Percentiles rank a stretch among this genome's conserved stretches.
These are phyloP conservation scores for Beaufortia kweichowensis DNA, from an alignment of 2,113 vertebrate genomes.

Conservation along the genomic window DNA sequence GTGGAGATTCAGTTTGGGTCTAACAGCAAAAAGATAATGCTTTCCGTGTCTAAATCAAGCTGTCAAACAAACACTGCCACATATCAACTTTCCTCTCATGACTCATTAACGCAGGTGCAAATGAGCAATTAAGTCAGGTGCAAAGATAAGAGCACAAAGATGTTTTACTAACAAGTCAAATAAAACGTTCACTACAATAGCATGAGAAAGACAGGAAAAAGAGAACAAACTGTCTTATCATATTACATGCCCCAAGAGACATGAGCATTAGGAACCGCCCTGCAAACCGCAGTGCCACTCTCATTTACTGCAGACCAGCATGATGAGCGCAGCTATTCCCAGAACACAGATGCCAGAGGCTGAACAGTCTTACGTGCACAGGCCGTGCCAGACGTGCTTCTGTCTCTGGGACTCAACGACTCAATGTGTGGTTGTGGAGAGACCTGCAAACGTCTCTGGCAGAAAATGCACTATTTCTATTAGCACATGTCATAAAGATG, in stretches of 20 bases:
- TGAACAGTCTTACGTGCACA: constrained; percentile 18
- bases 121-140: background rate
- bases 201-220: background rate
- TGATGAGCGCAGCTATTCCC: constrained; percentile 23
- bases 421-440: constrained; percentile 9
- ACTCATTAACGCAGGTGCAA: constrained; percentile 6
- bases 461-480: constrained; percentile 27
- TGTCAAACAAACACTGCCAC: background rate
- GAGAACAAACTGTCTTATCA: background rate
- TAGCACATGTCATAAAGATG: constrained; percentile 23
- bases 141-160: background rate
- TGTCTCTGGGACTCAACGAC: constrained; percentile 4
- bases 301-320: constrained; percentile 25
- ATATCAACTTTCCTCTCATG: background rate
- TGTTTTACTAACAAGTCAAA: background rate
- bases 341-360: constrained; percentile 34
- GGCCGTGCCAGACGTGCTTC: background rate
- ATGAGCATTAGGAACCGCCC: constrained; percentile 6
- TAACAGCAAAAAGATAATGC: too few species aligned
- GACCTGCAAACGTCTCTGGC: constrained; percentile 18
- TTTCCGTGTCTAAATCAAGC: background rate
- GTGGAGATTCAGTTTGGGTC: too few species aligned
- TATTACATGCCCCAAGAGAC: constrained; percentile 23
- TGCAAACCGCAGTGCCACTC: constrained; percentile 22
- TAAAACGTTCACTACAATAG: background rate